A percentile compares a stretch with the other conserved stretches of the same genome.
Conservation (phyloP, 2,797 vertebrate genomes). For the Liasis olivaceus region DNA sequence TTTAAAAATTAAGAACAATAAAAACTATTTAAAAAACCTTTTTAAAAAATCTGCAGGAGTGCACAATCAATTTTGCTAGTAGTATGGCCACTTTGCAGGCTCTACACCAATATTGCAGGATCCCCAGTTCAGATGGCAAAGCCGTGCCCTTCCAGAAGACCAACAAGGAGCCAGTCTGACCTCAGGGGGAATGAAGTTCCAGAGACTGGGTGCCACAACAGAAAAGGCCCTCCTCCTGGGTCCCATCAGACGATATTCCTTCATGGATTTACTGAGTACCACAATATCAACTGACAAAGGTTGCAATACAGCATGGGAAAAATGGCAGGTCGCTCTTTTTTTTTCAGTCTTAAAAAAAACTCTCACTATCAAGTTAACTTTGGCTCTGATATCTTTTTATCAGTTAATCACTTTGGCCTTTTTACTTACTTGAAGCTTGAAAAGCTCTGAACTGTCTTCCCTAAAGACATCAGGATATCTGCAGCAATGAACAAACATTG, state of each 20-base stretch:
- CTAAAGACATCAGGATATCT: slow-evolving; percentile 47
- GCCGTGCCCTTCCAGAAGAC: neutral
- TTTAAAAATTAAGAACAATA: neutral
- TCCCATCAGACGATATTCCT: neutral
- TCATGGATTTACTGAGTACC: neutral
- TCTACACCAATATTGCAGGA: neutral
- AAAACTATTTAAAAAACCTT: neutral
- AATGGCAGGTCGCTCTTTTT: no score
- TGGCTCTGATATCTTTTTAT: slow-evolving; percentile 31
- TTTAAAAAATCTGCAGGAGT: neutral
- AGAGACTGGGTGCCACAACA: neutral
- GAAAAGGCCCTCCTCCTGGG: neutral
- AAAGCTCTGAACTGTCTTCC: slow-evolving; percentile 53
- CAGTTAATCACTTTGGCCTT: slow-evolving; percentile 74
- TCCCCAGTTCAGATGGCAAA: no score
- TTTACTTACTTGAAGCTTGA: slow-evolving; percentile 61
- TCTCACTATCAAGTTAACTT: neutral
- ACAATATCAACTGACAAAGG: neutral
- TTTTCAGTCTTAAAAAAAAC: neutral
- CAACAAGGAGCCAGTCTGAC: neutral
- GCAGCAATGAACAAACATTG: slow-evolving; percentile 69
- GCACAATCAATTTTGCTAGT: neutral
- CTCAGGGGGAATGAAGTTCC: neutral
- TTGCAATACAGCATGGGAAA: neutral
- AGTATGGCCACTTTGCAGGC: neutral